phyloP scores from a whole-genome alignment of 2,113 vertebrate genomes.

The Ptychochromis oligacanthus region DNA sequence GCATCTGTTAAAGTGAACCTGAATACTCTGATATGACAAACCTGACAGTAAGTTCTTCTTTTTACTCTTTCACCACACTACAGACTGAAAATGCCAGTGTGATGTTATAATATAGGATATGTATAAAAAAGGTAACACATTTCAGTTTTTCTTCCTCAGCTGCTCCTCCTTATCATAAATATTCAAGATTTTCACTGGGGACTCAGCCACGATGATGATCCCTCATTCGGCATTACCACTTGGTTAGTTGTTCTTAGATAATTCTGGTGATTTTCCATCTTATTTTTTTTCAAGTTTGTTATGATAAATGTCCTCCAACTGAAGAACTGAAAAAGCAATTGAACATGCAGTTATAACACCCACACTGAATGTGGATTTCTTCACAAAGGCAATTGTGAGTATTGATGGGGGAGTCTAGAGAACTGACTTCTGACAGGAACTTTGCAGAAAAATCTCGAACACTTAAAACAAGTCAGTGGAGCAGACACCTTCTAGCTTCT shows the following conservation, averaged over 20 bases:
- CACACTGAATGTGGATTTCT: slow-evolving; percentile 28
- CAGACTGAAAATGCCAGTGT: not conserved
- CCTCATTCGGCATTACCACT: not conserved
- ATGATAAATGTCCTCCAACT: not conserved
- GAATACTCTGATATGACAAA: not conserved
- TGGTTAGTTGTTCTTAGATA: not conserved
- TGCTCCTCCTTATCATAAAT: not conserved
- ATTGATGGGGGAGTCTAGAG: slow-evolving; percentile 33
- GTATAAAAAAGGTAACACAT: not conserved
- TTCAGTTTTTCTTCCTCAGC: not conserved
- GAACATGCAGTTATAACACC: slow-evolving; percentile 26
- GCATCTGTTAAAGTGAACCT: not conserved
- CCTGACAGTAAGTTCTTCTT: not conserved
- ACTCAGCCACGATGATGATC: slow-evolving; percentile 3
- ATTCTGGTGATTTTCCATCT: slow-evolving; percentile 13
- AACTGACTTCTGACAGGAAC: slow-evolving; percentile 16
- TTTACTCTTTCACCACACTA: not conserved
- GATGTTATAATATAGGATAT: not conserved
- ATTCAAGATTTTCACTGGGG: not conserved
- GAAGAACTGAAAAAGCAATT: not conserved
- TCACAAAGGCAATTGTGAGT: slow-evolving; percentile 22
- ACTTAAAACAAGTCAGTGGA: slow-evolving; percentile 7
- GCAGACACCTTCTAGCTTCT: not conserved
- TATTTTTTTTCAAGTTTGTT: not conserved
- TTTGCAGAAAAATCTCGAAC: slow-evolving; percentile 7